phyloP scores from a whole-genome alignment of 2,888 invertebrate genomes.

The Caenorhabditis sp. region DNA sequence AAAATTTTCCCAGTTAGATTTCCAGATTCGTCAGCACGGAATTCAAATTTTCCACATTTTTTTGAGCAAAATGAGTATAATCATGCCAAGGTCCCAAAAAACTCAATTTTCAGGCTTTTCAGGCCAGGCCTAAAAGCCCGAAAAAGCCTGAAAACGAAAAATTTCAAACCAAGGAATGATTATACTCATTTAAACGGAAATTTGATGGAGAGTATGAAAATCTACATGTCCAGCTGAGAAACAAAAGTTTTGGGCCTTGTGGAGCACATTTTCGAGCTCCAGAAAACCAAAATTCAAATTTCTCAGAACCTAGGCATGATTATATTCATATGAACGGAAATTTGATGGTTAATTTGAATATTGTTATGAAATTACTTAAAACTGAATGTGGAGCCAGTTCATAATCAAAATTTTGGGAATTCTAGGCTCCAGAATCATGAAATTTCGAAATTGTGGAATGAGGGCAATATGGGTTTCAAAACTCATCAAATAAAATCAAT shows the following conservation, averaged over 20 bases:
- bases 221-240: not conserved
- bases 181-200: not conserved
- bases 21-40: not conserved
- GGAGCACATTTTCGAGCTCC: not conserved
- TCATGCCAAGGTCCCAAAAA: not conserved
- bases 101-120: not conserved
- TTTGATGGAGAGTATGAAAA: not conserved
- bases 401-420: too few species aligned
- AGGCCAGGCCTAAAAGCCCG: not conserved
- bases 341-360: not conserved
- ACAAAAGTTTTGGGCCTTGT: not conserved
- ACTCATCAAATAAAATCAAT: too few species aligned
- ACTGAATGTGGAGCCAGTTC: too few species aligned
- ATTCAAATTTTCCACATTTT: not conserved
- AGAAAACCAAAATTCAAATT: not conserved
- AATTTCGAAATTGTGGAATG: too few species aligned
- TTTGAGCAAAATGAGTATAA: not conserved
- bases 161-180: not conserved
- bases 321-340: not conserved
- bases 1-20: too few species aligned
- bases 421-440: too few species aligned
- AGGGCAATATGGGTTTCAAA: too few species aligned
- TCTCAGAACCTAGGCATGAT: not conserved
- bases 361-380: too few species aligned
- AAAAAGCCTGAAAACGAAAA: not conserved